Base-by-base conservation (phyloP, 1,140 invertebrate genomes). In the Cotesia vestalis region DNA sequence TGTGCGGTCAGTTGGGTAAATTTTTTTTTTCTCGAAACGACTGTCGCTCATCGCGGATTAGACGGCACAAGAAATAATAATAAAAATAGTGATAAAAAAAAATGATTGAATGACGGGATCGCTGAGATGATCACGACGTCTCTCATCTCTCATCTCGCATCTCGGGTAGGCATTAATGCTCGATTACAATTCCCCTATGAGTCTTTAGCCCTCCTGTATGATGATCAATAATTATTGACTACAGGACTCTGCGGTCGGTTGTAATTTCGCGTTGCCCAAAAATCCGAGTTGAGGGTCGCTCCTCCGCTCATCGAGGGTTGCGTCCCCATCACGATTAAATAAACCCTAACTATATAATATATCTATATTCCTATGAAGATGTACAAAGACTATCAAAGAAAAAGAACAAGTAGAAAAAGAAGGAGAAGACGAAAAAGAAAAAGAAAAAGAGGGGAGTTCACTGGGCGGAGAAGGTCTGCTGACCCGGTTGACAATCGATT, bases 401-500 rank as follows among this genome's bases (percentile, higher is more conserved):
- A 27, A 27, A 27, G 27, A 27, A n/a, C 61, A 36, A 38, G 40
- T 9, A 59, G 53, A 72, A 71, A 57, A 64, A 69, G 40, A 12
- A 20, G 6, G 38, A 6, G 53, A 59, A n/a, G 36, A 34, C 8
- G 51, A 0, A 68, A 4, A 27, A 40, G 40, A 46, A 11, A 46
- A 11, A 46, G 4, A 0, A 1, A 46, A 46, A 46, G 35, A 34
- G 51, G 17, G 57, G 53, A 57, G 53, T 55, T 17, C 17, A 4
- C 11, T 46, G 40, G 40, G 40, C 40, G 40, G 40, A 11, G 40
- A 46, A 14, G 78, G 84, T 80, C 76, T 79, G 80, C 79, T 87
- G 85, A 86, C 85, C 86, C 81, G 85, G 83, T 86, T 86, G 85
- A 87, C 85, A 87, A 87, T 87, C 85, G 85, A 87, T 87, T 87